These are phyloP conservation scores for Pseudoatta argentina DNA, from an alignment of 1,140 invertebrate genomes.

Conservation along the genomic window DNA sequence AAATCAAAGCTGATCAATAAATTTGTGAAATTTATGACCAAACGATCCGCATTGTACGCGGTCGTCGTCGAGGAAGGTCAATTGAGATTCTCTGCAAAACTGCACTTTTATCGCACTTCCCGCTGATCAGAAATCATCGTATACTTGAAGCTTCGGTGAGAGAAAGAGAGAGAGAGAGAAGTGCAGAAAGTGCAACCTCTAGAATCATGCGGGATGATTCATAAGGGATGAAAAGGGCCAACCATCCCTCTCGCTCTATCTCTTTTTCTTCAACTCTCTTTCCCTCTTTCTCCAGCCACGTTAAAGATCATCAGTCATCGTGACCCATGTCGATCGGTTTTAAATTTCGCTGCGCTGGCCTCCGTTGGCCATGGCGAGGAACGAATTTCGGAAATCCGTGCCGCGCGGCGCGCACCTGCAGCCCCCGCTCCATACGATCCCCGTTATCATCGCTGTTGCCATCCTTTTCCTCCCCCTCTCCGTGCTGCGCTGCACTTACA, in stretches of 20 bases:
- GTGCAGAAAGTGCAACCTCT: constrained; percentile 44
- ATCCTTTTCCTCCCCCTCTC: neutral
- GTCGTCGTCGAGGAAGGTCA: neutral
- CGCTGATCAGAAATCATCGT: neutral
- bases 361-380: neutral
- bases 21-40: neutral
- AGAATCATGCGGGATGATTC: constrained; percentile 15
- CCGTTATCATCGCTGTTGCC: neutral
- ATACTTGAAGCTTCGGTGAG: neutral
- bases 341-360: constrained; percentile 67
- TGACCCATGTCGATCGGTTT: constrained; percentile 52
- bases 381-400: neutral
- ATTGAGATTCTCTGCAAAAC: neutral
- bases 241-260: constrained; percentile 15
- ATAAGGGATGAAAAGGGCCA: constrained; percentile 70
- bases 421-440: neutral
- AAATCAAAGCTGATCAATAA: constrained; percentile 41
- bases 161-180: neutral
- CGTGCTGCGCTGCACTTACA: constrained; percentile 77
- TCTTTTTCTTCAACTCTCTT: constrained; percentile 57
- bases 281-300: constrained; percentile 51
- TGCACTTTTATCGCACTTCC: neutral
- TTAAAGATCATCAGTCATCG: constrained; percentile 78
- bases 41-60: neutral
- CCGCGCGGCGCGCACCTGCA: constrained; percentile 14